Base-by-base conservation (phyloP, 1,140 invertebrate genomes). In the Olivierus martensii region DNA sequence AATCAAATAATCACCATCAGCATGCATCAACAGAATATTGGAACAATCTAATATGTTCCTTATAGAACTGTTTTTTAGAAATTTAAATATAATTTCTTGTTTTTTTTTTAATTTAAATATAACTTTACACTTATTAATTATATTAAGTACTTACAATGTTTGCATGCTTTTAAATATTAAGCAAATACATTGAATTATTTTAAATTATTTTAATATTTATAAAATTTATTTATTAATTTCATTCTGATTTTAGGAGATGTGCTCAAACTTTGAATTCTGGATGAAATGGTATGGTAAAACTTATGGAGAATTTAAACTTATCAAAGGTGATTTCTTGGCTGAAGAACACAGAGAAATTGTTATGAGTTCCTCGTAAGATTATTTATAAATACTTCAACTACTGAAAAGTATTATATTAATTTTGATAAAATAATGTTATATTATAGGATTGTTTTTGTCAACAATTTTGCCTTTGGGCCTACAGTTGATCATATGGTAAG, bases 401-500 rank as follows among this genome's bases (percentile, higher is more conserved):
- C 7, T 49, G 17, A 18, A 9, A 45, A 36, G 2, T 51, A 41
- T 44, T 43, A 34, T 42, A 45, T 28, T n/a, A n/a, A n/a, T 39
- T 39, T 12, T 12, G 17, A 39, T 39, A 39, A 12, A 12, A 39
- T 17, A 39, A 17, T 39, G 38, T 37, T 49, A 56, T 58, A 56
- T 41, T 55, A 47, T 57, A 73, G 71, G 37, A 85, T 97, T 63
- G 89, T 97, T 43, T 98, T 98, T 75, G 92, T 96, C 4, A 98
- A 98, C 73, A 98, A 98, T 75, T 97, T 94, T 75, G 92, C 93
- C 38, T 97, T 98, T 69, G 93, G 93, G 15, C 92, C 94, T 35
- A 83, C 81, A 53, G 91, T 97, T 14, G 93, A 98, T 73, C 92
- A 98, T 72, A 68, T 70, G 67, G 70, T 71, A 62, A 63, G 50